Percentiles rank a stretch among this genome's conserved stretches.
phyloP scores from a whole-genome alignment of 1,140 invertebrate genomes.

The Andrena cerasifolii region DNA sequence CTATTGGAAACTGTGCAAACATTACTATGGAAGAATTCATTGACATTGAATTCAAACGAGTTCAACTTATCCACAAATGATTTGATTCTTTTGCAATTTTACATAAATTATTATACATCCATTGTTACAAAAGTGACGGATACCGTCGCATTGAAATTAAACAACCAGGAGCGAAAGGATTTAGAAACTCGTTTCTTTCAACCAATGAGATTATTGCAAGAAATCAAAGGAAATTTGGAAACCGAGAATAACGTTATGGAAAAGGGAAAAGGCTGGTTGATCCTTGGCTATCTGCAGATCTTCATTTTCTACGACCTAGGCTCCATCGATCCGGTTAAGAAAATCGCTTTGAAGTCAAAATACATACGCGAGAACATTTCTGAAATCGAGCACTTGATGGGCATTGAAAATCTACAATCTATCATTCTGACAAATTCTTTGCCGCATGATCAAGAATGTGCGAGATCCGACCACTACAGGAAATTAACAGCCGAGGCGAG shows the following conservation, averaged over 20 bases:
- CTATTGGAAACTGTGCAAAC: not conserved
- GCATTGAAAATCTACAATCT: conserved; percentile 66
- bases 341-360: conserved; percentile 86
- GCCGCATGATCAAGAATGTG: conserved; percentile 7
- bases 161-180: not conserved
- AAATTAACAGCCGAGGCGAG: conserved; percentile 56
- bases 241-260: conserved; percentile 41
- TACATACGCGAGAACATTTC: conserved; percentile 86
- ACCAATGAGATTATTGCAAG: conserved; percentile 57
- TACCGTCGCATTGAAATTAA: not conserved
- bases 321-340: conserved; percentile 89
- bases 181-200: conserved; percentile 7
- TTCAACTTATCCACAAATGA: conserved; percentile 71
- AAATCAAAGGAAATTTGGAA: conserved; percentile 20
- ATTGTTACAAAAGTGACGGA: conserved; percentile 52
- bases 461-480: conserved; percentile 52
- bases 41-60: conserved; percentile 71
- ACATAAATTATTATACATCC: conserved; percentile 63
- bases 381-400: conserved; percentile 69
- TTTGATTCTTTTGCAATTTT: conserved; percentile 59
- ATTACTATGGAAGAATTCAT: conserved; percentile 81
- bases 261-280: conserved; percentile 76
- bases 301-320: conserved; percentile 79
- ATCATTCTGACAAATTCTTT: conserved; percentile 59
- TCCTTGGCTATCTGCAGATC: conserved; percentile 78